These are phyloP conservation scores for Gavialis gangeticus DNA, from an alignment of 2,113 vertebrate species.

Conservation along the genomic window DNA sequence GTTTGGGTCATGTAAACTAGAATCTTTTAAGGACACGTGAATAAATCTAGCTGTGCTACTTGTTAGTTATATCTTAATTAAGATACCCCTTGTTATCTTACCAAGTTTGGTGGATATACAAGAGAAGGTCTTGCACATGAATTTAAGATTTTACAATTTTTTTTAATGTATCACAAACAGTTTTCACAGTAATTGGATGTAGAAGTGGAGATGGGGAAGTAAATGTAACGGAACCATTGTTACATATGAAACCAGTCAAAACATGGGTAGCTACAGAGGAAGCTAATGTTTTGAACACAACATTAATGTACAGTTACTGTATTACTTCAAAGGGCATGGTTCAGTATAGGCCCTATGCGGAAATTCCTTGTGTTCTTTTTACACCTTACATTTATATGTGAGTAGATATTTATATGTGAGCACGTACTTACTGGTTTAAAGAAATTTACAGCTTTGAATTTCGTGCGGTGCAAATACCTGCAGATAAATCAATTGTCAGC, in stretches of 20 bases:
- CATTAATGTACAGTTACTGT: no score
- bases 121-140: not conserved
- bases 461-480: no score
- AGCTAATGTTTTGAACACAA: not conserved
- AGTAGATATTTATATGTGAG: no score
- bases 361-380: not conserved
- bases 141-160: not conserved
- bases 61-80: slow-evolving; percentile 14
- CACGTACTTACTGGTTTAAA: no score
- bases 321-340: not conserved
- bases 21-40: not conserved
- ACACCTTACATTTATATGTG: no score
- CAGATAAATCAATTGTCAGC: no score
- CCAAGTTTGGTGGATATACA: not conserved
- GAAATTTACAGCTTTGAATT: no score
- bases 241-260: not conserved
- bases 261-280: not conserved
- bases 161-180: not conserved
- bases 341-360: accelerated
- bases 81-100: not conserved
- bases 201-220: not conserved
- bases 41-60: not conserved
- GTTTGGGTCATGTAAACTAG: not conserved
- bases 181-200: not conserved
- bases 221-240: not conserved